A percentile compares a stretch with the other conserved stretches of the same genome.
Evolutionary conservation across 2,797 vertebrate species (phyloP).

Genomic region (Argentina silus): DNA sequence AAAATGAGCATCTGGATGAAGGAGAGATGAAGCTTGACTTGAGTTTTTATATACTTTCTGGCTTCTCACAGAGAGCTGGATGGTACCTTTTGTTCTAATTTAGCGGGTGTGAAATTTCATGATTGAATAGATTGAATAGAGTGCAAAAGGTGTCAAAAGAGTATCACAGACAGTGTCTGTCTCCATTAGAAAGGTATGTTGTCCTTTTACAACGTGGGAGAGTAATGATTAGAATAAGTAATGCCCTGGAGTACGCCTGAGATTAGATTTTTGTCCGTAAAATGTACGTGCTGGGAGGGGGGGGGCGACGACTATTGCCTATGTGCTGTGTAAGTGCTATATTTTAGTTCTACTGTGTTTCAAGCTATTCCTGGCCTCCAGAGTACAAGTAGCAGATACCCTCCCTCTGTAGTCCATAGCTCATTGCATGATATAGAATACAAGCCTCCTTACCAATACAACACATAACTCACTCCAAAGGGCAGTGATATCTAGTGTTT

Average conservation of each 20-base stretch:
- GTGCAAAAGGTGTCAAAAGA: slow-evolving; percentile 63
- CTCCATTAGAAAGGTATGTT: slow-evolving; percentile 21
- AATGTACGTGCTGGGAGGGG: slow-evolving; percentile 25
- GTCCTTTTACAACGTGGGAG: slow-evolving; percentile 40
- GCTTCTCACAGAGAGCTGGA: slow-evolving; percentile 27
- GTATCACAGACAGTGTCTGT: slow-evolving; percentile 29
- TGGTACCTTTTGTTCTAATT: slow-evolving; percentile 29
- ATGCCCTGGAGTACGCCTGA: slow-evolving; percentile 74
- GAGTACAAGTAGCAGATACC: slow-evolving; percentile 43
- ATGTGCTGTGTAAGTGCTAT: slow-evolving; percentile 78
- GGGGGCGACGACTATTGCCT: slow-evolving; percentile 71
- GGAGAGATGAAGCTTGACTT: slow-evolving; percentile 89
- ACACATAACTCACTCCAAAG: slow-evolving; percentile 26
- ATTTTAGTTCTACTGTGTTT: slow-evolving; percentile 58
- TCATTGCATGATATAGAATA: slow-evolving; percentile 52
- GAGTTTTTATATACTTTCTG: slow-evolving; percentile 70
- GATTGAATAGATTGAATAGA: slow-evolving; percentile 64
- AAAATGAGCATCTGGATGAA: slow-evolving; percentile 79
- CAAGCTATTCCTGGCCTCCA: slow-evolving; percentile 55
- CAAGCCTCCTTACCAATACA: slow-evolving; percentile 31
- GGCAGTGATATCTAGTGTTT: slow-evolving; percentile 50
- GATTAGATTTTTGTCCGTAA: slow-evolving; percentile 31
- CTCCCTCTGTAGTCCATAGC: slow-evolving; percentile 38
- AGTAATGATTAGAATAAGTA: slow-evolving; percentile 64
- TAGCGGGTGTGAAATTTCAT: slow-evolving; percentile 45